phyloP scores from a whole-genome alignment of 2,113 vertebrate species.

The Pollimyrus isidori region DNA sequence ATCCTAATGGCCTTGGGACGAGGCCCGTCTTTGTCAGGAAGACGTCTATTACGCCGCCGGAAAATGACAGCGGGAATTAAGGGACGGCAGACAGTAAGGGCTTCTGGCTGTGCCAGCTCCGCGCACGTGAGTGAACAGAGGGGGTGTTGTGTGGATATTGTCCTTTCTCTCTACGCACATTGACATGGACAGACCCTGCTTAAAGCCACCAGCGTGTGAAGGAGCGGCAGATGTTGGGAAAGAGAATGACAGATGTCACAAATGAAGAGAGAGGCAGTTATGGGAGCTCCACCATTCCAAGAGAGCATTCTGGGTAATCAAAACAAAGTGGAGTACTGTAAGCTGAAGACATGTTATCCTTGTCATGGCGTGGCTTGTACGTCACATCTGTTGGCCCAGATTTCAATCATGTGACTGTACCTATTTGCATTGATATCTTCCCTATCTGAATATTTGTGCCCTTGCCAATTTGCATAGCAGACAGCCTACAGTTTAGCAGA shows the following conservation, averaged over 20 bases:
- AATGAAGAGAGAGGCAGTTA: conserved; percentile 53
- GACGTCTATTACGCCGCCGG: conserved; percentile 15
- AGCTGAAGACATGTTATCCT: neutral
- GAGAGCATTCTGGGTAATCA: conserved; percentile 51
- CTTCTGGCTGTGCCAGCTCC: conserved; percentile 32
- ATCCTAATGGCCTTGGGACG: conserved; percentile 7
- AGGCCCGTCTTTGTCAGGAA: neutral
- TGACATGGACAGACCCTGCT: conserved; percentile 34
- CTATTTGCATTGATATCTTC: neutral
- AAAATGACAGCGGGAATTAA: conserved; percentile 40
- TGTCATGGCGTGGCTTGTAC: neutral
- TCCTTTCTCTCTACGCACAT: neutral
- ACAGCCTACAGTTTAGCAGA: neutral
- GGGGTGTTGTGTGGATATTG: conserved; percentile 29
- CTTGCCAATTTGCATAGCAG: neutral
- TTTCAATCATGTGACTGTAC: neutral
- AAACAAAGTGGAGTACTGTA: conserved; percentile 50
- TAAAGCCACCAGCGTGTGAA: conserved; percentile 35
- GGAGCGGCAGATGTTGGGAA: conserved; percentile 27
- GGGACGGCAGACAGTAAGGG: conserved; percentile 33
- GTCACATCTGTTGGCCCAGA: neutral
- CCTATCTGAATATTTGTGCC: neutral
- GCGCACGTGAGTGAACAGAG: conserved; percentile 26
- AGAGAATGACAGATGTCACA: conserved; percentile 43
- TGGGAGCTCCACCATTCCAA: conserved; percentile 43